Percentiles rank a stretch among this genome's conserved stretches.
phyloP scores from a whole-genome alignment of 1,140 invertebrate species.

The Chionoecetes opilio region DNA sequence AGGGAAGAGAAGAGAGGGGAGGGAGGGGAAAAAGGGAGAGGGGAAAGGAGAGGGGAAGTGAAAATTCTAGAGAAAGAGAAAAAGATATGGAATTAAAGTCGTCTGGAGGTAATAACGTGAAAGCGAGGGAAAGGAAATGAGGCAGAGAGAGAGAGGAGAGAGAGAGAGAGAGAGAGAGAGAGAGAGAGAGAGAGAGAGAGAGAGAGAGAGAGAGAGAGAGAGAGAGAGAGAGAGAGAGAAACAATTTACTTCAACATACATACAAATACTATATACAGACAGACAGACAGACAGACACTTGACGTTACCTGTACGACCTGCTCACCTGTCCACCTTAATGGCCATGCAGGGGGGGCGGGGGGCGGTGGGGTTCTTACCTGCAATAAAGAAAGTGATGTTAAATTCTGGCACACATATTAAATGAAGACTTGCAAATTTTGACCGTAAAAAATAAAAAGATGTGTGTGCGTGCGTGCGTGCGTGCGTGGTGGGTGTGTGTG shows the following conservation, averaged over 20 bases:
- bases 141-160: background rate
- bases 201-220: background rate
- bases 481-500: conserved; percentile 32
- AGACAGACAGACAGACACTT: too few relatives aligned
- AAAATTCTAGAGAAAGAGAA: background rate
- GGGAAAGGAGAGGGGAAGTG: background rate
- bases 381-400: background rate
- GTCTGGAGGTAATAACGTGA: background rate
- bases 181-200: background rate
- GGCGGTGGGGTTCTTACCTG: background rate
- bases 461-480: background rate
- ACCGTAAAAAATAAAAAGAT: background rate
- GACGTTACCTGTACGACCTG: background rate
- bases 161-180: background rate
- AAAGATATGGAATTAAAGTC: too few relatives aligned
- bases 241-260: background rate
- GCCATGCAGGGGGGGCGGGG: background rate
- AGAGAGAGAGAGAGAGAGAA: background rate
- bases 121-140: background rate
- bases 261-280: background rate
- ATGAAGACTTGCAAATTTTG: background rate
- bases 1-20: background rate
- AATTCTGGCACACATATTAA: background rate
- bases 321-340: background rate
- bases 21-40: background rate